Evolutionary conservation across 1,140 invertebrate species (phyloP).

Genomic region (Drosophila micromelanica): DNA sequence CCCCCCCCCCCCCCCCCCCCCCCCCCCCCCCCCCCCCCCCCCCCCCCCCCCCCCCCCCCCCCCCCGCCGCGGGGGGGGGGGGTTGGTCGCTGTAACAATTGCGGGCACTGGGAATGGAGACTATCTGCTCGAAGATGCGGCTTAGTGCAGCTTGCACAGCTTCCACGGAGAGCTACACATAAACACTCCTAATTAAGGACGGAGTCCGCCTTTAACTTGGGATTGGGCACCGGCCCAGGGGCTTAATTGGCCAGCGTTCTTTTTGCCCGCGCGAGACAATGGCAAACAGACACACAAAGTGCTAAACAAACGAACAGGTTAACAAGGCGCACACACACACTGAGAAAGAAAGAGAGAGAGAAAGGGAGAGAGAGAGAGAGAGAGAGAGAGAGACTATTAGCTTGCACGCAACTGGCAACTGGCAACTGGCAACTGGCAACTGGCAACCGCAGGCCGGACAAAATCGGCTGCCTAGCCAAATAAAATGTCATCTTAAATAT

Average conservation of each 20-base stretch:
- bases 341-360: conserved; percentile 1
- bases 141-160: conserved; percentile 37
- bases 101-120: background rate
- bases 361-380: background rate
- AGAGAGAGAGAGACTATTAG: background rate
- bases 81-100: conserved; percentile 28
- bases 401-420: conserved; percentile 43
- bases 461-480: conserved; percentile 41
- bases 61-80: too few species aligned
- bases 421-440: conserved; percentile 47
- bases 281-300: conserved; percentile 32
- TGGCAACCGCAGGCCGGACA: conserved; percentile 51
- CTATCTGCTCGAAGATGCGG: conserved; percentile 32
- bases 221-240: conserved; percentile 33
- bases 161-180: conserved; percentile 53
- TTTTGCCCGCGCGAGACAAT: conserved; percentile 66
- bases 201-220: conserved; percentile 32
- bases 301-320: conserved; percentile 57
- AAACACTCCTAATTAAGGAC: conserved; percentile 75
- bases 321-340: conserved; percentile 35
- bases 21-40: too few species aligned
- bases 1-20: too few species aligned
- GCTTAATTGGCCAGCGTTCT: conserved; percentile 73
- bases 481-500: conserved; percentile 83
- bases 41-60: too few species aligned